Evolutionary conservation across 2,888 invertebrate genomes (phyloP).

Genomic region (Xanthia togata): DNA sequence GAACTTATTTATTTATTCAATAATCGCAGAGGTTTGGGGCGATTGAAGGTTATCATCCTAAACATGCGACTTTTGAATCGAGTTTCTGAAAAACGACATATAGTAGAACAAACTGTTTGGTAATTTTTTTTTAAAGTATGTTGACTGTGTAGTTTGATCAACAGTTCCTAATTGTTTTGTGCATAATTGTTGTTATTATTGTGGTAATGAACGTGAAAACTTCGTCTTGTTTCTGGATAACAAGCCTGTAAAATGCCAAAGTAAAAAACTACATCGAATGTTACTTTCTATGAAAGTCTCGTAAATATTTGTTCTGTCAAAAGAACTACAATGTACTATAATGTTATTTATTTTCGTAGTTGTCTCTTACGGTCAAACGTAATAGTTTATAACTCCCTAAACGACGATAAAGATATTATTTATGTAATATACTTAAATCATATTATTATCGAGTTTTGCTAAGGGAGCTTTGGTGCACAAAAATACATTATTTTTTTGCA

Average conservation of each 20-base stretch:
- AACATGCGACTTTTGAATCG: not conserved
- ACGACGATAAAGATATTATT: slow-evolving; percentile 28
- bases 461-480: not conserved
- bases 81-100: not conserved
- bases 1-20: not conserved
- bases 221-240: not conserved
- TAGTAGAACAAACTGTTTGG: not conserved
- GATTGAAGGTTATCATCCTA: not conserved
- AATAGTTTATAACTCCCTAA: slow-evolving; percentile 38
- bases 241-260: not conserved
- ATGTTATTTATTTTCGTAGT: slow-evolving; percentile 17
- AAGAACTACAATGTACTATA: not conserved
- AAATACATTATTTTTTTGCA: no score
- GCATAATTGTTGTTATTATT: not conserved
- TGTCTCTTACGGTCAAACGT: slow-evolving; percentile 6
- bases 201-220: not conserved
- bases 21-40: not conserved
- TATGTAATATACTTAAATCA: slow-evolving; percentile 7
- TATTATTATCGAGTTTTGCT: not conserved
- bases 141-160: not conserved
- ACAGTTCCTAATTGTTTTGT: not conserved
- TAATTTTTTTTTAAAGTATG: not conserved
- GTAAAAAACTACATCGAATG: not conserved
- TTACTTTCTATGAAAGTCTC: not conserved
- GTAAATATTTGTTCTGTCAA: slow-evolving; percentile 18